phyloP scores from a whole-genome alignment of 2,113 vertebrate genomes.

The Malurus alboscapulatus region DNA sequence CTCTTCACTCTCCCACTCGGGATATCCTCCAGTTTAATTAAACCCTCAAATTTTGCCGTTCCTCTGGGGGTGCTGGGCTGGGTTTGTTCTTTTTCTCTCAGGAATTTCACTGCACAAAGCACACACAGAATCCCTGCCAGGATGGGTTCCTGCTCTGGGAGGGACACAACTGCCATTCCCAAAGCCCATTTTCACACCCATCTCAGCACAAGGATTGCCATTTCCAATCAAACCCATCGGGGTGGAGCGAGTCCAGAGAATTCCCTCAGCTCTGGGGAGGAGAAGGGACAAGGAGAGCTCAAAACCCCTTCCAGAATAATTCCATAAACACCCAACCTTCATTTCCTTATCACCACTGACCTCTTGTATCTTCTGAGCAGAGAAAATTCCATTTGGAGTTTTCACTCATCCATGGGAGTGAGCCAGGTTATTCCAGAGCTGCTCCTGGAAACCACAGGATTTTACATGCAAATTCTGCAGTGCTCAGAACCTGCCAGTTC shows the following conservation, averaged over 20 bases:
- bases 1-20: too few relatives aligned
- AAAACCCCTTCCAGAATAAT: neutral
- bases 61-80: neutral
- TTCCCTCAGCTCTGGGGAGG: neutral
- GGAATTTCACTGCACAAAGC: neutral
- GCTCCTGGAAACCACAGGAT: neutral
- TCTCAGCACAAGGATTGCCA: neutral
- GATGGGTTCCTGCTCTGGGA: neutral
- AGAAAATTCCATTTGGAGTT: neutral
- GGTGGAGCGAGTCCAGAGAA: neutral
- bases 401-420: rapidly evolving
- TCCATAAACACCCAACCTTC: neutral
- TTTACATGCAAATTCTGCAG: rapidly evolving
- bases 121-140: neutral
- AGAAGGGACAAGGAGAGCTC: neutral
- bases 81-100: neutral
- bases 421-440: neutral
- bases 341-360: neutral
- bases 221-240: neutral
- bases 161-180: rapidly evolving
- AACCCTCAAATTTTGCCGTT: rapidly evolving
- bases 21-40: neutral
- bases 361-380: neutral
- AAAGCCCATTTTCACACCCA: neutral
- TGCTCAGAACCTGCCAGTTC: neutral